Evolutionary conservation across 2,888 invertebrate species (phyloP).

Genomic region (Spodoptera littoralis): DNA sequence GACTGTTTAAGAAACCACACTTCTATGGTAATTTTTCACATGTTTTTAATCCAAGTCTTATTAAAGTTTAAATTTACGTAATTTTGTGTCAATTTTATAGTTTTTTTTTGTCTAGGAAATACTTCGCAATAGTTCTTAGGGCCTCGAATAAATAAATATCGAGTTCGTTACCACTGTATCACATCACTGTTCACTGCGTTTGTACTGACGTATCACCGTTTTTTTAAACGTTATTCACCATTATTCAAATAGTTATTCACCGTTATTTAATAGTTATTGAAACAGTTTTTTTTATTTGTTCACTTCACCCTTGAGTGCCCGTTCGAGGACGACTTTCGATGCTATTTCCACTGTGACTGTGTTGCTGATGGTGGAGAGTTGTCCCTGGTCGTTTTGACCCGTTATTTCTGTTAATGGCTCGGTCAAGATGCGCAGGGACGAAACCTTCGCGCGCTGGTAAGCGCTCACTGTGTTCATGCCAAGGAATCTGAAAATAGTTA

Average conservation of each 20-base stretch:
- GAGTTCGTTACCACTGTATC: constrained; percentile 52
- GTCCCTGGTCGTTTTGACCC: constrained; percentile 64
- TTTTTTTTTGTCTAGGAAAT: constrained; percentile 8
- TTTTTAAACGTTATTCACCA: constrained; percentile 29
- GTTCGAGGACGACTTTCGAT: constrained; percentile 78
- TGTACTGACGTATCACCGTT: constrained; percentile 55
- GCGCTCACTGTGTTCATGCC: constrained; percentile 96
- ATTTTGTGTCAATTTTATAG: not conserved
- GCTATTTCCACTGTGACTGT: constrained; percentile 86
- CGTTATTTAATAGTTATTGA: not conserved
- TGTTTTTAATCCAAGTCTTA: constrained; percentile 1
- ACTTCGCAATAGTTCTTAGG: constrained; percentile 17
- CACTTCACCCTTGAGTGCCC: constrained; percentile 79
- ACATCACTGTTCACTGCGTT: constrained; percentile 60
- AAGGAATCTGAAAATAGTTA: constrained; percentile 90
- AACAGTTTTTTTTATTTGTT: constrained; percentile 57
- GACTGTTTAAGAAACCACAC: constrained; percentile 24
- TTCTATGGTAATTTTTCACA: constrained; percentile 5
- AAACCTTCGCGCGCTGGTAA: constrained; percentile 97
- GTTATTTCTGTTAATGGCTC: constrained; percentile 65
- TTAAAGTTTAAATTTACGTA: constrained; percentile 10
- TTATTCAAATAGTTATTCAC: constrained; percentile 21
- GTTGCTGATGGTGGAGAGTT: constrained; percentile 83
- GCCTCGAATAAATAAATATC: constrained; percentile 41
- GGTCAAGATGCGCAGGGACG: constrained; percentile 92